phyloP scores from a whole-genome alignment of 2,113 vertebrate genomes.

The Neogobius melanostomus region DNA sequence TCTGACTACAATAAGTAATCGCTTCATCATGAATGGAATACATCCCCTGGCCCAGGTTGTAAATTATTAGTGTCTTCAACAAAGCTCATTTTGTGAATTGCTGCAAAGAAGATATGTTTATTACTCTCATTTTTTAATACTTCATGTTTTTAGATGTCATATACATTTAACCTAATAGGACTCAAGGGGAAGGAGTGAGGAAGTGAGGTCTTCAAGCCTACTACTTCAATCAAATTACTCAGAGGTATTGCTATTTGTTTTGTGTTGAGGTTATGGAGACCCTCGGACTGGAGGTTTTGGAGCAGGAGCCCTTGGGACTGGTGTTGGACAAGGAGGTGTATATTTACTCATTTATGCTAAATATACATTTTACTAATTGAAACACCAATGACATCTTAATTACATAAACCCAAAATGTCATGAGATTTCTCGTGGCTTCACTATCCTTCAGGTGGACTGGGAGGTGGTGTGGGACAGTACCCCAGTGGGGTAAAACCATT shows the following conservation, averaged over 20 bases:
- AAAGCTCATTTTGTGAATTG: too few species aligned
- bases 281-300: constrained; percentile 48
- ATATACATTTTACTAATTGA: not conserved
- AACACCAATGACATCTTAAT: not conserved
- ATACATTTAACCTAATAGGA: not conserved
- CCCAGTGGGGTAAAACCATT: constrained; percentile 58
- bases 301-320: constrained; percentile 37
- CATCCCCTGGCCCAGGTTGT: not conserved
- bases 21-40: not conserved
- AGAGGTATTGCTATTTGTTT: constrained; percentile 10
- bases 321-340: constrained; percentile 34
- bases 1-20: not conserved
- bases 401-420: not conserved
- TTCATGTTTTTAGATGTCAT: not conserved
- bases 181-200: not conserved
- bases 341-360: constrained; percentile 3
- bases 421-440: constrained; percentile 3
- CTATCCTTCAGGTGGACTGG: constrained; percentile 49
- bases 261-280: constrained; percentile 43
- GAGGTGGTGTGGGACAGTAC: constrained; percentile 54
- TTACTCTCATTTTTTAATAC: not conserved
- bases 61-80: not conserved
- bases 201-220: not conserved
- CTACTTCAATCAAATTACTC: not conserved
- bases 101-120: not conserved